Evolutionary conservation across 1,140 invertebrate genomes (phyloP).

Genomic region (Acromyrmex heyeri): DNA sequence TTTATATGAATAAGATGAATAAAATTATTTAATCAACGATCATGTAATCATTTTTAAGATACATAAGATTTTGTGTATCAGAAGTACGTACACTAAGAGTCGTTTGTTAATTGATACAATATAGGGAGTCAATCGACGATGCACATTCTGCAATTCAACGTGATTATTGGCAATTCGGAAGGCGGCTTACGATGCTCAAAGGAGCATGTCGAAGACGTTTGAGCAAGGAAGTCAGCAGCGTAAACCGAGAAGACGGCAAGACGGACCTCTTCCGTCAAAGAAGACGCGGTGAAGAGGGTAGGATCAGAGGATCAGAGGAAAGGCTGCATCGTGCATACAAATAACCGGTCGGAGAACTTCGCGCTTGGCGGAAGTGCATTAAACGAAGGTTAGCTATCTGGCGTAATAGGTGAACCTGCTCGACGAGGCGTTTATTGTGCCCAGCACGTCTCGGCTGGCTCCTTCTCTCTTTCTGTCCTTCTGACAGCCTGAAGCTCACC

Average conservation of each 20-base stretch:
- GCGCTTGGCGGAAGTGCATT: slow-evolving; percentile 77
- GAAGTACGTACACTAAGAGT: background rate
- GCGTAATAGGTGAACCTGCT: slow-evolving; percentile 80
- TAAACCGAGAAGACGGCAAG: slow-evolving; percentile 40
- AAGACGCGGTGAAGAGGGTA: slow-evolving; percentile 61
- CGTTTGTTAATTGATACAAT: background rate
- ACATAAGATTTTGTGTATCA: background rate
- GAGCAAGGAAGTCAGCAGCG: slow-evolving; percentile 43
- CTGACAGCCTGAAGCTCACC: slow-evolving; percentile 43
- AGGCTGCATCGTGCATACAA: slow-evolving; percentile 74
- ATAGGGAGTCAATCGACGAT: background rate
- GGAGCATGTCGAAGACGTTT: slow-evolving; percentile 35
- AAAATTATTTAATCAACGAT: background rate
- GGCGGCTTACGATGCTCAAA: slow-evolving; percentile 54
- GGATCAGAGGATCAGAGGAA: slow-evolving; percentile 72
- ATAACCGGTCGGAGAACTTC: slow-evolving; percentile 72
- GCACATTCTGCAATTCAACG: slow-evolving; percentile 31
- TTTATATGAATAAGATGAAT: background rate
- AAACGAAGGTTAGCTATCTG: slow-evolving; percentile 78
- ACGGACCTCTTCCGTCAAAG: slow-evolving; percentile 67
- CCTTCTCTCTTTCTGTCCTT: slow-evolving; percentile 15
- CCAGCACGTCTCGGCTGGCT: slow-evolving; percentile 73
- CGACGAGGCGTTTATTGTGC: slow-evolving; percentile 78
- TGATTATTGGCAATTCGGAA: slow-evolving; percentile 40
- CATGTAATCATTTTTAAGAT: background rate